phyloP scores from a whole-genome alignment of 2,888 invertebrate genomes.

The Thymelicus lineola region DNA sequence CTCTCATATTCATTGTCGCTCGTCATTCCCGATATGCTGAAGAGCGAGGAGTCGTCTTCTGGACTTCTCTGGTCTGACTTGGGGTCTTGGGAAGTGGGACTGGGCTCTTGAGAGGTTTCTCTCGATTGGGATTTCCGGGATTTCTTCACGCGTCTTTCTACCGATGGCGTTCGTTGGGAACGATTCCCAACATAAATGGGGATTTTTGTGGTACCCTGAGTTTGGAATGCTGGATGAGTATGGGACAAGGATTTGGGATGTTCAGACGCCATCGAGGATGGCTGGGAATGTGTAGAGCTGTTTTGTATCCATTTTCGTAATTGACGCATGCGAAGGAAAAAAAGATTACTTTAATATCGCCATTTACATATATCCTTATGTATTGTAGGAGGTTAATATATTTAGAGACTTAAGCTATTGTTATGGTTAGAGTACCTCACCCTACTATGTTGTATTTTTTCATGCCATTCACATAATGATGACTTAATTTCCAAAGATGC shows the following conservation, averaged over 20 bases:
- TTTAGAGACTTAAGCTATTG: constrained; percentile 33
- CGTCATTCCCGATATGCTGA: constrained; percentile 85
- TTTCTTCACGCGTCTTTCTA: constrained; percentile 65
- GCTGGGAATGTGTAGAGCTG: constrained; percentile 84
- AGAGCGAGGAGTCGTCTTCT: constrained; percentile 82
- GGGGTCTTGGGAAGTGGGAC: constrained; percentile 78
- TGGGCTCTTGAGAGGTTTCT: constrained; percentile 76
- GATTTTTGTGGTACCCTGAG: constrained; percentile 89
- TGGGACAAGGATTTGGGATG: constrained; percentile 79
- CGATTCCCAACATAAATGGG: constrained; percentile 89
- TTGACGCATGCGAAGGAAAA: constrained; percentile 77
- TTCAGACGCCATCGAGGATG: constrained; percentile 80
- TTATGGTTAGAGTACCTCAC: constrained; percentile 32
- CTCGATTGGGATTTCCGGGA: constrained; percentile 68
- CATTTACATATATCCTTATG: constrained; percentile 40
- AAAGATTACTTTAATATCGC: constrained; percentile 43
- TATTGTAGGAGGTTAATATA: constrained; percentile 48
- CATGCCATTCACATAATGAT: constrained; percentile 13
- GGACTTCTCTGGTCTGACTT: constrained; percentile 83
- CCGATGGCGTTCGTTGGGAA: constrained; percentile 84
- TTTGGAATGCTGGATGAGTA: constrained; percentile 84
- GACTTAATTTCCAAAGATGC: constrained; percentile 11
- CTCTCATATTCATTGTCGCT: constrained; percentile 84
- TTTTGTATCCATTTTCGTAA: constrained; percentile 71
- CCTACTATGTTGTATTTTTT: neutral